Base-by-base conservation (phyloP, 2,888 invertebrate genomes). In the Aethes cnicana region DNA sequence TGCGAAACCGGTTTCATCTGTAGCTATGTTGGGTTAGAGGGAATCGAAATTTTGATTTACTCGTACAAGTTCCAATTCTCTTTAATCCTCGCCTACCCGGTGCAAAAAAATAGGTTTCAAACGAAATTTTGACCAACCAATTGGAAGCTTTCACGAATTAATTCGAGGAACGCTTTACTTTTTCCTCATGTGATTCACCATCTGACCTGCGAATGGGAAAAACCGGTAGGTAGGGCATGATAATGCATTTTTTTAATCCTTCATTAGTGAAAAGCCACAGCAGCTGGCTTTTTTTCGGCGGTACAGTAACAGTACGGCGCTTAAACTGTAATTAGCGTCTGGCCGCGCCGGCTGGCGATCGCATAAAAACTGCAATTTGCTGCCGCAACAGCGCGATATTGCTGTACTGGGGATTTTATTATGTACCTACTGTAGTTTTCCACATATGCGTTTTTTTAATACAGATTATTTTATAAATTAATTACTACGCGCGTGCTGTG, bases 221-320 rank as follows among this genome's bases (percentile, higher is more conserved):
- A n/a, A 18, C 18, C 32, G 39, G 46, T 36, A 17, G 23, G 32
- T 25, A 20, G 25, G 44, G 39, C 44, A 25, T 33, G 52, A 46
- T 52, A 39, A 52, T 46, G 52, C 52, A 52, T 52, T 52, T 52
- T n/a, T 46, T 52, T 52, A 52, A 46, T 52, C 46, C 52, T 46
- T 52, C 52, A 52, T 52, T 44, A 52, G 39, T 37, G 43, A 37
- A 33, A 52, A 46, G 39, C 43, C 28, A 21, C 36, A 49, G 43
- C 43, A 16, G 39, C 25, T 25, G 30, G 16, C 6, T 43, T 49
- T 46, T 52, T 26, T 26, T 46, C 9, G 14, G 30, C 21, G 21
- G 23, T 52, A 50, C 39, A 39, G 39, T 30, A n/a, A 30, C 28
- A 14, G 41, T 48, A 32, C 42, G 44, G 43, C 36, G 36, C 36